Base-by-base conservation (phyloP, 23 tunicate species). In the Halocynthia roretzi region DNA sequence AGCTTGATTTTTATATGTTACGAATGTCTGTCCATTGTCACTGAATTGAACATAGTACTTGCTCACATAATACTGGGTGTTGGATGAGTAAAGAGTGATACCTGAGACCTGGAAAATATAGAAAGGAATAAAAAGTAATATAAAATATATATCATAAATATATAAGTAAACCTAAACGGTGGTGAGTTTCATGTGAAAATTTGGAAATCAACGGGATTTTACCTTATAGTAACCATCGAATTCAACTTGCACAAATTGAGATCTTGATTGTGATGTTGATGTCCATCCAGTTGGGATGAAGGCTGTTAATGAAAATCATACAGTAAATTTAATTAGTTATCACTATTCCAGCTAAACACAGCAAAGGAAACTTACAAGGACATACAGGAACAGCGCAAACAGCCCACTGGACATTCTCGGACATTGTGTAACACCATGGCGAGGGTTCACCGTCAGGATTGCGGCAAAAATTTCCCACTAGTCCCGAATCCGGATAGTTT, bases 401-500 rank as follows among this genome's bases (percentile, higher is more conserved):
- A 7, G 80, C 87, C 87, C 87, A 86, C 51, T 50, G 56, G 8
- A 92, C 92, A 22, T 78, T 74, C 6, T 82, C 82, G 56, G 86
- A 79, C 6, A 84, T 83, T 9, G 98, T 92, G 76, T 86, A 92
- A 71, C 98, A 92, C 98, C 98, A 92, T 5, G 98, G 98, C 6
- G 87, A 11, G 52, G 67, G 22, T 62, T 77, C 73, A 18, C 82
- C 85, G 70, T 86, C 92, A 9, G 98, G 98, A 53, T 86, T 92
- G 22, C 98, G 72, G 55, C 98, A 92, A 64, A 50, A 79, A 62
- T 92, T 92, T 58, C 83, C 81, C 15, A n/a, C 62, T 52, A 92
- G 67, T 5, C 83, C 92, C 8, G 90, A 69, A 40, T 92, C 92
- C 0, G 87, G 91, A 52, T 86, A 86, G 44, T 86, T 79, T 50